Conservation (phyloP, 2,888 invertebrate species). For the Meghimatium bilineatum region DNA sequence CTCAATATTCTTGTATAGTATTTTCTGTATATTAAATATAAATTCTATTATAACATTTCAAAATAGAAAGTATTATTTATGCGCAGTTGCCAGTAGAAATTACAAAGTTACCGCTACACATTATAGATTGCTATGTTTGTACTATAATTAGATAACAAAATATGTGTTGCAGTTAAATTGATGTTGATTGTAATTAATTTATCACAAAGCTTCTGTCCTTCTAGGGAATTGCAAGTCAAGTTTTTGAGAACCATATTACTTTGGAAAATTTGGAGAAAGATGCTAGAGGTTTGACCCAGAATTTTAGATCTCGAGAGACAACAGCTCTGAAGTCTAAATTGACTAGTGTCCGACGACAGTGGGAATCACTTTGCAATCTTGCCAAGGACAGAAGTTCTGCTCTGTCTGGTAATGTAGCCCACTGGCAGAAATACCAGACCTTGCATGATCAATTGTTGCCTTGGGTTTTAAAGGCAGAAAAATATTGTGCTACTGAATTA, state of each 20-base stretch:
- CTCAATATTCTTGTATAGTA: too few species aligned
- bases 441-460: slow-evolving; percentile 87
- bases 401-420: slow-evolving; percentile 86
- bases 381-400: slow-evolving; percentile 86
- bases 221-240: slow-evolving; percentile 84
- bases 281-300: slow-evolving; percentile 84
- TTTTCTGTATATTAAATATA: too few species aligned
- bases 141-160: neutral
- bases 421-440: slow-evolving; percentile 91
- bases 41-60: too few species aligned
- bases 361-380: slow-evolving; percentile 86
- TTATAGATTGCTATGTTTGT: neutral
- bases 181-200: neutral
- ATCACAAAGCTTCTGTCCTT: slow-evolving; percentile 34
- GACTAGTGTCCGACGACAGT: slow-evolving; percentile 84
- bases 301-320: slow-evolving; percentile 80
- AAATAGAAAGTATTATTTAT: neutral
- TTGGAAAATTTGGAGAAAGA: slow-evolving; percentile 86
- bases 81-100: neutral
- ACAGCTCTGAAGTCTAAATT: slow-evolving; percentile 87
- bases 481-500: slow-evolving; percentile 84
- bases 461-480: slow-evolving; percentile 91
- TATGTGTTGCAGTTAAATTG: neutral
- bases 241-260: slow-evolving; percentile 85
- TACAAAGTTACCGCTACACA: neutral